These are phyloP conservation scores for Aproaerema taeniolella DNA, from an alignment of 2,888 invertebrate genomes.

Conservation along the genomic window DNA sequence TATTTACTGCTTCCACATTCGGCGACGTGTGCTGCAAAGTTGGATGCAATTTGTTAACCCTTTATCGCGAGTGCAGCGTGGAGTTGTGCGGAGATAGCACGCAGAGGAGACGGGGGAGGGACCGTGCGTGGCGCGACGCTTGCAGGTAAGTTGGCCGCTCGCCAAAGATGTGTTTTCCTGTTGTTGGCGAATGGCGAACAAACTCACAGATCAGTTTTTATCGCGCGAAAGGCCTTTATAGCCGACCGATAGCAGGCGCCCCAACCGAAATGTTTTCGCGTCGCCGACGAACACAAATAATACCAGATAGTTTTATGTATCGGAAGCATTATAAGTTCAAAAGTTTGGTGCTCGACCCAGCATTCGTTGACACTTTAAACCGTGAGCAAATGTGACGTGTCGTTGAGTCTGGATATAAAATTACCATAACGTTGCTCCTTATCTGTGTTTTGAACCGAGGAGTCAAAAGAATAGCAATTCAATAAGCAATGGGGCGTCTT, in stretches of 20 bases:
- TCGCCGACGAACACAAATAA: slow-evolving; percentile 68
- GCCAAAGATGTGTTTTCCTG: slow-evolving; percentile 76
- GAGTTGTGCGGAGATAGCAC: slow-evolving; percentile 27
- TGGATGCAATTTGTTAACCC: slow-evolving; percentile 70
- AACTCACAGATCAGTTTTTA: slow-evolving; percentile 78
- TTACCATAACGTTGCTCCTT: slow-evolving; percentile 31
- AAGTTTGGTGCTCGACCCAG: slow-evolving; percentile 60
- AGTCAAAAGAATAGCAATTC: slow-evolving; percentile 33
- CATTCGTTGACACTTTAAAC: slow-evolving; percentile 46
- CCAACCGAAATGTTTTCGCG: slow-evolving; percentile 62
- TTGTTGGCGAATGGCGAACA: slow-evolving; percentile 66
- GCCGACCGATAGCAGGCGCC: slow-evolving; percentile 64
- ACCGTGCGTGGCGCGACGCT: slow-evolving; percentile 32
- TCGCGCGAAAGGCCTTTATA: slow-evolving; percentile 76
- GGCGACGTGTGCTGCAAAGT: slow-evolving; percentile 65
- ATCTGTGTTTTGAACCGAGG: slow-evolving; percentile 35
- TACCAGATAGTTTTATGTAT: slow-evolving; percentile 73
- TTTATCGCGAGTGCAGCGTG: slow-evolving; percentile 52
- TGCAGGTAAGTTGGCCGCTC: slow-evolving; percentile 68
- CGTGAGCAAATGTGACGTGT: slow-evolving; percentile 27
- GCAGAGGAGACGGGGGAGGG: slow-evolving; percentile 15
- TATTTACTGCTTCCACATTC: slow-evolving; percentile 66
- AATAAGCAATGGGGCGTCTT: slow-evolving; percentile 20
- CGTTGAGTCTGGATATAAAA: slow-evolving; percentile 5
- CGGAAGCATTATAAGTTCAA: slow-evolving; percentile 72